These are phyloP conservation scores for Microtus richardsoni DNA, from an alignment of 2,113 vertebrate species.

Conservation along the genomic window DNA sequence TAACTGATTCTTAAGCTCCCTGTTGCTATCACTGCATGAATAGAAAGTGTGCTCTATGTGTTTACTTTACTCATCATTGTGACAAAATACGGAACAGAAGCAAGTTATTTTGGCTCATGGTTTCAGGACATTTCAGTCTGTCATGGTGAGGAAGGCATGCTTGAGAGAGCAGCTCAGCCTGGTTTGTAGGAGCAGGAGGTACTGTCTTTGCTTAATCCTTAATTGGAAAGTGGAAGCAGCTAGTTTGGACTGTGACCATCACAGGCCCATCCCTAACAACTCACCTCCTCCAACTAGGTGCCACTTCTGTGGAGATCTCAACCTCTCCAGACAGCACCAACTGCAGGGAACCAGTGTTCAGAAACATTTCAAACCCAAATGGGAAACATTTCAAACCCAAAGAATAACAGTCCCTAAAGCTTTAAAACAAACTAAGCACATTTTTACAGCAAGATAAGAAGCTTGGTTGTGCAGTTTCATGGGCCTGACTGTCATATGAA, in stretches of 20 bases:
- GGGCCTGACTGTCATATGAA: not conserved
- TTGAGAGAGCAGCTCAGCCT: not conserved
- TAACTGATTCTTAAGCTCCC: not conserved
- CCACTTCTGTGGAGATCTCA: not conserved
- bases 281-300: not conserved
- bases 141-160: not conserved
- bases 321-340: not conserved
- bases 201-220: not conserved
- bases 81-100: not conserved
- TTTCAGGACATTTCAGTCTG: not conserved
- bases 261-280: not conserved
- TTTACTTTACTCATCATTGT: not conserved
- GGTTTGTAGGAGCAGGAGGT: not conserved
- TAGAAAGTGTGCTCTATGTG: not conserved
- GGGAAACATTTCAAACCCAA: not conserved
- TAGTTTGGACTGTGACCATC: not conserved
- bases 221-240: not conserved
- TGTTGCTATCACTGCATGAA: not conserved
- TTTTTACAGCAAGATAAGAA: not conserved
- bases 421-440: conserved; percentile 32
- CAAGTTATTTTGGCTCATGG: not conserved
- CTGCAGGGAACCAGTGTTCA: not conserved
- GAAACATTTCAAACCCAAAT: not conserved
- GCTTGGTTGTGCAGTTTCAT: not conserved
- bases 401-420: not conserved